A percentile compares a stretch with the other conserved stretches of the same genome.
Conservation (phyloP, 2,888 invertebrate species). For the Strigamia maritima region DNA sequence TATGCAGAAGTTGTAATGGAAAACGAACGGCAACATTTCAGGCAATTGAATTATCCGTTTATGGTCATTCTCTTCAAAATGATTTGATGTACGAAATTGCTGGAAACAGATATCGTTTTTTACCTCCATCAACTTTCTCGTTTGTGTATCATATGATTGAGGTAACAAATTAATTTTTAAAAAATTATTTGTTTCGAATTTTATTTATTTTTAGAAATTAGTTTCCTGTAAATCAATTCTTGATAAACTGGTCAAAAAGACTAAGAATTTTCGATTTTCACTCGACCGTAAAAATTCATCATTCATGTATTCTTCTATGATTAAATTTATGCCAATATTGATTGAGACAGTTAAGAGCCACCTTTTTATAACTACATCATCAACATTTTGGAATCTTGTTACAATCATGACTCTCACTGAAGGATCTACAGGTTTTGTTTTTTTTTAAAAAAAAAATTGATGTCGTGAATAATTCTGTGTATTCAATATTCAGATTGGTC, state of each 20-base stretch:
- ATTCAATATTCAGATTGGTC: slow-evolving; percentile 59
- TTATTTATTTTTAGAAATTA: background rate
- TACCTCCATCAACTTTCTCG: background rate
- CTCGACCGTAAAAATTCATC: background rate
- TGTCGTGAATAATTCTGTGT: slow-evolving; percentile 42
- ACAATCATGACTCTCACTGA: slow-evolving; percentile 46
- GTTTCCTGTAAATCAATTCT: background rate
- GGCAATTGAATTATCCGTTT: slow-evolving; percentile 11
- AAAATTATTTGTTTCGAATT: background rate
- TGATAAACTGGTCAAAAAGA: background rate
- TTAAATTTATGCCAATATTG: background rate
- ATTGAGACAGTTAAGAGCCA: background rate
- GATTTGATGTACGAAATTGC: background rate
- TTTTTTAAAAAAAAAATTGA: slow-evolving; percentile 39
- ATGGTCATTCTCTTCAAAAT: slow-evolving; percentile 33
- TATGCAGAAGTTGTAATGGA: slow-evolving; percentile 1
- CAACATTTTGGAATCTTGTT: slow-evolving; percentile 35
- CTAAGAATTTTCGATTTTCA: background rate
- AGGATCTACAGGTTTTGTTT: slow-evolving; percentile 38
- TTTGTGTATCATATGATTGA: background rate
- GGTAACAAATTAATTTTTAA: background rate
- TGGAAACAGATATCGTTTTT: background rate
- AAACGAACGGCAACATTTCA: background rate
- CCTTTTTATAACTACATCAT: background rate
- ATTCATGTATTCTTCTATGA: background rate